phyloP scores from a whole-genome alignment of 2,113 vertebrate species.

The Etheostoma spectabile region DNA sequence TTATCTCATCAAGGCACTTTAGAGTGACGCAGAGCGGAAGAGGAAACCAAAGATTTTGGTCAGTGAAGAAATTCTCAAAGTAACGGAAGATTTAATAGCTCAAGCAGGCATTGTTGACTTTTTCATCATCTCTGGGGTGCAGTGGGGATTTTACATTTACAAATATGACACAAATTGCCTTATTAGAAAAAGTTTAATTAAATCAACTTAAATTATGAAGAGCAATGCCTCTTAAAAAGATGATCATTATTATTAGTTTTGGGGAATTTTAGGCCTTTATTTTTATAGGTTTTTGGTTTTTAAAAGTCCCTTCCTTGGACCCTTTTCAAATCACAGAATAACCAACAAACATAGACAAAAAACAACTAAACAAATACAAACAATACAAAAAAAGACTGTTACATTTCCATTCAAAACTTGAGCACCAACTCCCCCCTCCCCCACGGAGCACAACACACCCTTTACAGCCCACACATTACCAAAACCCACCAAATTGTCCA shows the following conservation, averaged over 20 bases:
- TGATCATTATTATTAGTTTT: not conserved
- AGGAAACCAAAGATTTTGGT: slow-evolving; percentile 51
- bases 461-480: too few species aligned
- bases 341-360: too few species aligned
- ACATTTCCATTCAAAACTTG: too few species aligned
- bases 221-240: not conserved
- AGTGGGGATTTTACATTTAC: not conserved
- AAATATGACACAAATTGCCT: slow-evolving; percentile 16
- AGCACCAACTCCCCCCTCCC: too few species aligned
- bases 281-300: too few species aligned
- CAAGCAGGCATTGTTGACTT: slow-evolving; percentile 17
- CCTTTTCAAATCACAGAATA: too few species aligned
- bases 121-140: slow-evolving; percentile 22
- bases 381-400: too few species aligned
- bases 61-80: slow-evolving; percentile 41
- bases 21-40: slow-evolving; percentile 48
- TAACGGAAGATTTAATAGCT: slow-evolving; percentile 26
- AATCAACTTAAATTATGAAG: slow-evolving; percentile 16
- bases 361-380: too few species aligned
- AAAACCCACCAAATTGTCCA: too few species aligned
- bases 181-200: not conserved
- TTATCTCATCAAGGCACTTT: slow-evolving; percentile 59
- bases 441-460: too few species aligned
- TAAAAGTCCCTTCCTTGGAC: too few species aligned
- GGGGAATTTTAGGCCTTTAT: too few species aligned